Percentiles rank a stretch among this genome's conserved stretches.
Evolutionary conservation across 2,113 vertebrate genomes (phyloP).

Genomic region (Myiagra hebetior): DNA sequence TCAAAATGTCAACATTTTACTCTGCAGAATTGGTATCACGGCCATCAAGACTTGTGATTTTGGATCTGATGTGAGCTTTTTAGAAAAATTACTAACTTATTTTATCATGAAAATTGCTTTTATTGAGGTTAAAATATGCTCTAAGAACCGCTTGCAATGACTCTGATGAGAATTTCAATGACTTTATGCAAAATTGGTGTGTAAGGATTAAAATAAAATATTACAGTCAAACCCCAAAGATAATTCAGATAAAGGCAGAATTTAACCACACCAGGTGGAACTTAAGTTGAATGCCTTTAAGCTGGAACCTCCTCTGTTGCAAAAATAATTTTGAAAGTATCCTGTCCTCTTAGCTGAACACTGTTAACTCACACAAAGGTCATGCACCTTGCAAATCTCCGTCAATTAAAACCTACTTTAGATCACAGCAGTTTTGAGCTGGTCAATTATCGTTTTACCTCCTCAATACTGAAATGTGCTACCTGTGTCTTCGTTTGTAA

Average conservation of each 20-base stretch:
- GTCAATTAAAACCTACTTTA: conserved; percentile 29
- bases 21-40: not conserved
- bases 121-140: not conserved
- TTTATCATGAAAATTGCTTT: not conserved
- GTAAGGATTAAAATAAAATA: not conserved
- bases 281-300: not conserved
- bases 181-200: not conserved
- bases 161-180: not conserved
- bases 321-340: not conserved
- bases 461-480: not conserved
- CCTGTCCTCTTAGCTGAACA: not conserved
- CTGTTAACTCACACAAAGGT: not conserved
- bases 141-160: not conserved
- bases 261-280: not conserved
- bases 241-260: not conserved
- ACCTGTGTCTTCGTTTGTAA: not conserved
- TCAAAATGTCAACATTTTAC: not conserved
- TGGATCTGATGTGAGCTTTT: not conserved
- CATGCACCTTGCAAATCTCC: not conserved
- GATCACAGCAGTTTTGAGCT: not conserved
- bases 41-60: not conserved
- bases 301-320: not conserved
- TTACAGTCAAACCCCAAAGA: not conserved
- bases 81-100: not conserved
- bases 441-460: conserved; percentile 17